Evolutionary conservation across 2,113 vertebrate species (phyloP).

Genomic region (Sphyrna mokarran): DNA sequence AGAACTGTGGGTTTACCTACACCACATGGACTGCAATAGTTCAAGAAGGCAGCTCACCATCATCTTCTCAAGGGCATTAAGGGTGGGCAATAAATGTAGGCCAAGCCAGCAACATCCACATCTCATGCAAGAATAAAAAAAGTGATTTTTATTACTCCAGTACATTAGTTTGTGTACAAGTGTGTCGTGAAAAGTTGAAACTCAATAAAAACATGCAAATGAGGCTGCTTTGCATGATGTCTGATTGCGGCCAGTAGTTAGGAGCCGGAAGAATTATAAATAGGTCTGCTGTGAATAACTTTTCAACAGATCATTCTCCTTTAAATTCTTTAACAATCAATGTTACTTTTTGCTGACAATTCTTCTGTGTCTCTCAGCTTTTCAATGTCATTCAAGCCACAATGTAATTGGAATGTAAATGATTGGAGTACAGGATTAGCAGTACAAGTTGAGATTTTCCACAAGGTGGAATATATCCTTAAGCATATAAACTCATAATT

Average conservation of each 20-base stretch:
- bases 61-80: no score
- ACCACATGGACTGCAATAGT: no score
- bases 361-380: neutral
- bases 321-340: neutral
- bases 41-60: no score
- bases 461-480: neutral
- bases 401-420: neutral
- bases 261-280: neutral
- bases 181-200: neutral
- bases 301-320: neutral
- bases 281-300: neutral
- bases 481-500: no score
- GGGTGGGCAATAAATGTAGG: no score
- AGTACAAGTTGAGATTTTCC: neutral
- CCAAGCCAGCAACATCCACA: no score
- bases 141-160: neutral
- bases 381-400: neutral
- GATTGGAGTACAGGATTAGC: neutral
- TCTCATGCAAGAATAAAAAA: no score
- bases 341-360: neutral
- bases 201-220: neutral
- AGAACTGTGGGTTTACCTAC: no score
- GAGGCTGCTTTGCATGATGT: neutral
- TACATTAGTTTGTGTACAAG: neutral
- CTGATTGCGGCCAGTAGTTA: neutral